Percentiles rank a stretch among this genome's conserved stretches.
Conservation (phyloP, 1,140 invertebrate genomes). For the Platyura marginata region DNA sequence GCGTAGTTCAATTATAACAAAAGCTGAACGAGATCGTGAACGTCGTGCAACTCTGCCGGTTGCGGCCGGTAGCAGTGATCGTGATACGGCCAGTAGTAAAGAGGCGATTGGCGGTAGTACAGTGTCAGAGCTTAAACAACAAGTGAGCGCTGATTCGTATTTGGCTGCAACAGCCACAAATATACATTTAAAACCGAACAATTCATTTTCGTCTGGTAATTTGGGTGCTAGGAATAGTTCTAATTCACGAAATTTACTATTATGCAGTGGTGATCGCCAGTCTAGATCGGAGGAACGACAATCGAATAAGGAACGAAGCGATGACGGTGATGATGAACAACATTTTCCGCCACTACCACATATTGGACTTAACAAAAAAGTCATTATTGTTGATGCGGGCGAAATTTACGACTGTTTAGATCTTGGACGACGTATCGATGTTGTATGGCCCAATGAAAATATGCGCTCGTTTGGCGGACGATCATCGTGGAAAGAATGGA, state of each 20-base stretch:
- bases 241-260: neutral
- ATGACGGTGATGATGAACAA: conserved; percentile 20
- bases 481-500: conserved; percentile 76
- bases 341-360: conserved; percentile 19
- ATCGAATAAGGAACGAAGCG: conserved; percentile 15
- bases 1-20: neutral
- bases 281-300: neutral
- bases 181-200: conserved; percentile 8
- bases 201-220: conserved; percentile 18
- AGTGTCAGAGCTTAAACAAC: neutral
- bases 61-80: neutral
- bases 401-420: conserved; percentile 80
- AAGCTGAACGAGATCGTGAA: conserved; percentile 9
- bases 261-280: neutral
- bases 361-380: conserved; percentile 33
- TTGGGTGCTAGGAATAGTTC: conserved; percentile 12
- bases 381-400: conserved; percentile 33
- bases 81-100: neutral
- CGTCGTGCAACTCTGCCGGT: conserved; percentile 18
- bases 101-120: neutral
- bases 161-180: neutral
- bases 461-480: conserved; percentile 74
- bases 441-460: conserved; percentile 77
- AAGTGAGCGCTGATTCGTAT: neutral
- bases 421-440: conserved; percentile 69